These are phyloP conservation scores for Hemicentrotus pulcherrimus DNA, from an alignment of 35 echinoderm and acorn worm genomes.

Conservation along the genomic window DNA sequence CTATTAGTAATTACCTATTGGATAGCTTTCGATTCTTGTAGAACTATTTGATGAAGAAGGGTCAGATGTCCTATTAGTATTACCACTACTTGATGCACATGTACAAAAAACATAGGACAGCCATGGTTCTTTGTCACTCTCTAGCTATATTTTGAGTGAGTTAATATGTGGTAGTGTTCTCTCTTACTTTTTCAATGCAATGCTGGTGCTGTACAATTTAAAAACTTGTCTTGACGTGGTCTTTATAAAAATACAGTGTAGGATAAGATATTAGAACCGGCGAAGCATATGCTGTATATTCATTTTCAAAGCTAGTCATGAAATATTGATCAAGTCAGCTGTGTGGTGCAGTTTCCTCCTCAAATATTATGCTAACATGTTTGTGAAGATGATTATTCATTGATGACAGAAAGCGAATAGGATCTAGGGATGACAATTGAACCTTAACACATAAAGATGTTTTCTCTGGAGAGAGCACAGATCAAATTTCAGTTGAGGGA, in stretches of 20 bases:
- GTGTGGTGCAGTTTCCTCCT: background rate
- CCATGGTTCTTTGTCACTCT: too few species aligned
- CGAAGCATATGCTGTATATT: background rate
- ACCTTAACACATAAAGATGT: background rate
- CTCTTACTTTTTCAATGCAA: background rate
- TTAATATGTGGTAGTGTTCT: too few species aligned
- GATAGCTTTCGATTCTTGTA: too few species aligned
- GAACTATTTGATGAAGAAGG: too few species aligned
- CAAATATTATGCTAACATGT: background rate
- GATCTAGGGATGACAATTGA: background rate
- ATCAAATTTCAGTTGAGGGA: background rate
- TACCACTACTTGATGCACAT: too few species aligned
- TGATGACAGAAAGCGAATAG: background rate
- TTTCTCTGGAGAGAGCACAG: background rate
- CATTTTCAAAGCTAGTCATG: background rate
- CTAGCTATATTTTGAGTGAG: too few species aligned
- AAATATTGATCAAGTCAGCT: background rate
- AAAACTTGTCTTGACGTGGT: background rate
- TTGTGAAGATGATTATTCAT: background rate
- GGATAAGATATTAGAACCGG: background rate
- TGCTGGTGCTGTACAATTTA: background rate
- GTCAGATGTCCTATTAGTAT: too few species aligned
- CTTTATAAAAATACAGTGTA: background rate
- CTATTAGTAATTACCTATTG: too few species aligned
- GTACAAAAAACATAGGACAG: too few species aligned